A percentile compares a stretch with the other conserved stretches of the same genome.
Evolutionary conservation across 2,888 invertebrate species (phyloP).

Genomic region (Xestia c-nigrum): DNA sequence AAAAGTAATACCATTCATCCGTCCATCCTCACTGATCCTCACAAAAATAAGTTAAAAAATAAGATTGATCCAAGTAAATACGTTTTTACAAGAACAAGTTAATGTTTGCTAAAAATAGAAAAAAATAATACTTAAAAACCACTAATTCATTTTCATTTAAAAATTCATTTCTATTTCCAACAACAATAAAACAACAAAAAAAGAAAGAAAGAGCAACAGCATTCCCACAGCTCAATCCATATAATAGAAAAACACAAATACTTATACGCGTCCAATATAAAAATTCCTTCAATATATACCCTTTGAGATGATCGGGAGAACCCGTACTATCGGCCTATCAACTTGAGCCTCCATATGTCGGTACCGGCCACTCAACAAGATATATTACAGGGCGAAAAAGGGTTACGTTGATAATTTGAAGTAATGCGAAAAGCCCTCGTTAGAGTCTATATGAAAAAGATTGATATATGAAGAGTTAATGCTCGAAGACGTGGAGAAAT

Average conservation of each 20-base stretch:
- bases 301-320: slow-evolving; percentile 63
- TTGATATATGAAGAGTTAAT: slow-evolving; percentile 59
- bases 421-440: slow-evolving; percentile 58
- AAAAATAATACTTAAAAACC: not conserved
- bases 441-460: slow-evolving; percentile 55
- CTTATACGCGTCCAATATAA: slow-evolving; percentile 66
- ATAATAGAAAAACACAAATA: slow-evolving; percentile 51
- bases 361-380: slow-evolving; percentile 46
- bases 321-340: slow-evolving; percentile 61
- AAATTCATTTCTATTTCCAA: not conserved
- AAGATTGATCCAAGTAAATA: not conserved
- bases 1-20: too few relatives aligned
- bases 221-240: not conserved
- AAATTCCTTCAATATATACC: slow-evolving; percentile 64
- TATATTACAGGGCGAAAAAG: slow-evolving; percentile 64
- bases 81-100: too few relatives aligned
- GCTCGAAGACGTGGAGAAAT: slow-evolving; percentile 43
- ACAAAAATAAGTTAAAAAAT: too few relatives aligned
- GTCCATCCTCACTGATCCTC: too few relatives aligned
- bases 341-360: slow-evolving; percentile 52
- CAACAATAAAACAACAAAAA: not conserved
- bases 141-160: not conserved
- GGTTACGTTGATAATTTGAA: slow-evolving; percentile 66
- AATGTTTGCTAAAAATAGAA: not conserved
- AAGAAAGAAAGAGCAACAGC: not conserved